A percentile compares a stretch with the other conserved stretches of the same genome.
Conservation (phyloP, 2,888 invertebrate genomes). For the Rhopalosiphum nymphaeae region DNA sequence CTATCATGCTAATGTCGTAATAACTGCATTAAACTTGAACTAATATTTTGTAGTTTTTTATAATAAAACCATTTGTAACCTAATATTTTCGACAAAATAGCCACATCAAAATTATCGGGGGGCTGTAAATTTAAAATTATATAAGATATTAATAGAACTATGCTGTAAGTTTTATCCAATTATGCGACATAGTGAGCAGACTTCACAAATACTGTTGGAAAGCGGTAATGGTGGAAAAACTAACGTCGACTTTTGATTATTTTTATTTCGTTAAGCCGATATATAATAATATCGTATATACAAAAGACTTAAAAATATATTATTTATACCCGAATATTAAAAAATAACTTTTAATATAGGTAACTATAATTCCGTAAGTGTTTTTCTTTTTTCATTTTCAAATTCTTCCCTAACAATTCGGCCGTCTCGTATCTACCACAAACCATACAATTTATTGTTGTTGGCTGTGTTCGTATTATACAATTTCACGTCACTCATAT, state of each 20-base stretch:
- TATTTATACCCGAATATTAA: background rate
- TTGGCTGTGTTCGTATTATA: background rate
- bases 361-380: background rate
- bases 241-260: background rate
- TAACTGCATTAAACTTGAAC: background rate
- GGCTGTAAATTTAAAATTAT: background rate
- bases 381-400: background rate
- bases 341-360: background rate
- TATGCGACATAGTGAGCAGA: background rate
- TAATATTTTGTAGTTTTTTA: background rate
- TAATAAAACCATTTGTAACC: background rate
- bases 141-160: background rate
- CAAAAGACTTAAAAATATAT: background rate
- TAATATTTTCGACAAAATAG: background rate
- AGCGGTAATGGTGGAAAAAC: background rate
- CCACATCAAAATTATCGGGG: background rate
- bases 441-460: constrained; percentile 10
- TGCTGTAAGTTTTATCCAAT: background rate
- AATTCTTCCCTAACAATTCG: background rate
- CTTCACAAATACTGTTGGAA: background rate
- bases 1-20: background rate
- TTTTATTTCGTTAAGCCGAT: background rate
- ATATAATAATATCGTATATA: background rate
- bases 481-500: background rate
- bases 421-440: background rate